Percentiles rank a stretch among this genome's conserved stretches.
Evolutionary conservation across 2,888 invertebrate species (phyloP).

Genomic region (Microctonus brassicae): DNA sequence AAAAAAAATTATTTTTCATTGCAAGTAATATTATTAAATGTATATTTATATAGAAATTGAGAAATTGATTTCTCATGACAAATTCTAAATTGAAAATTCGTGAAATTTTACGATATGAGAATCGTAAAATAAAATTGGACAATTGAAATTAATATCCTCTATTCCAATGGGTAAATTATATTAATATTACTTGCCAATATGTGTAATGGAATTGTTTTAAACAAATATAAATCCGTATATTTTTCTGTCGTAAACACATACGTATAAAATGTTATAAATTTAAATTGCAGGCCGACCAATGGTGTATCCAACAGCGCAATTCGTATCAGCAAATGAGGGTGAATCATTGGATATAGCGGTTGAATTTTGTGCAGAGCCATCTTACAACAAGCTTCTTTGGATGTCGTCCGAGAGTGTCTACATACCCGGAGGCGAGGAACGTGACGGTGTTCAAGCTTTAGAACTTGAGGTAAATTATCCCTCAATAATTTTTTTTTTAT

Average conservation of each 20-base stretch:
- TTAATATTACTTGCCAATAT: slow-evolving; percentile 9
- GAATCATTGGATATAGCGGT: slow-evolving; percentile 78
- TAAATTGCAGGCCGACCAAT: slow-evolving; percentile 75
- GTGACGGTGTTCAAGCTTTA: slow-evolving; percentile 63
- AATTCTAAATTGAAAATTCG: too few species aligned
- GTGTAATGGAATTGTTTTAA: background rate
- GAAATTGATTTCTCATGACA: too few species aligned
- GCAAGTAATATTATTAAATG: too few species aligned
- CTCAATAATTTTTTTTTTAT: slow-evolving; percentile 7
- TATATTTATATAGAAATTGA: too few species aligned
- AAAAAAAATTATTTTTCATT: background rate
- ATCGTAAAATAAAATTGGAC: background rate
- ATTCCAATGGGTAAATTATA: background rate
- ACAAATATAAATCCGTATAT: background rate
- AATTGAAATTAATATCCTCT: background rate
- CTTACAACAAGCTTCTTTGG: slow-evolving; percentile 76
- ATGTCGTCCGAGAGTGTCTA: slow-evolving; percentile 73
- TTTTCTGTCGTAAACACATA: background rate
- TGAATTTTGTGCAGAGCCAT: slow-evolving; percentile 84
- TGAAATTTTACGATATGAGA: too few species aligned
- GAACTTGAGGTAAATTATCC: slow-evolving; percentile 58
- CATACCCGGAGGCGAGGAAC: slow-evolving; percentile 72
- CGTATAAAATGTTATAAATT: slow-evolving; percentile 2
- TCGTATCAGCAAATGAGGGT: slow-evolving; percentile 79
- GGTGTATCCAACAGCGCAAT: slow-evolving; percentile 76